These are phyloP conservation scores for Ctenochaetus hawaiiensis DNA, from an alignment of 2,797 vertebrate genomes.

Conservation along the genomic window DNA sequence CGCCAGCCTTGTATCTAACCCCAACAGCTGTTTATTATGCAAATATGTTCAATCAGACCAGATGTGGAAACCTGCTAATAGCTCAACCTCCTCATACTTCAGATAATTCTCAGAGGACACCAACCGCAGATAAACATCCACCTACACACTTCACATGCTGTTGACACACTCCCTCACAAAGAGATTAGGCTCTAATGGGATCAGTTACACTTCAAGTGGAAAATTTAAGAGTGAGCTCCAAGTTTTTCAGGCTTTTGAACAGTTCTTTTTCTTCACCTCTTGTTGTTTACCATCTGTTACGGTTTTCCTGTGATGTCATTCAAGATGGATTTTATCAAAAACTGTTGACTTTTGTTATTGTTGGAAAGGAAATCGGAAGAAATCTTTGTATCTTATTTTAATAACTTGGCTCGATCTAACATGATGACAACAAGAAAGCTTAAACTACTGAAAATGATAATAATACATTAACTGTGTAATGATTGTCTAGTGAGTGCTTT, in stretches of 20 bases:
- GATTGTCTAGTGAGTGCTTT: background rate
- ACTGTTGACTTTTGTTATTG: constrained; percentile 22
- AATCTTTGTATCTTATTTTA: constrained; percentile 12
- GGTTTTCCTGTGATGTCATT: constrained; percentile 24
- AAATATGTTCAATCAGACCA: constrained; percentile 62
- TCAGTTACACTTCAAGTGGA: constrained; percentile 60
- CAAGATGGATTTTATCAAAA: constrained; percentile 3
- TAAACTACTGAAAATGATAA: background rate
- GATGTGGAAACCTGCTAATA: constrained; percentile 62
- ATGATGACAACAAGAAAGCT: background rate
- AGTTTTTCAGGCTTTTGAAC: constrained; percentile 35
- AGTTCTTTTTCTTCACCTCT: constrained; percentile 34
- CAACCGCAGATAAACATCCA: constrained; percentile 62
- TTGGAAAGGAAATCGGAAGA: background rate
- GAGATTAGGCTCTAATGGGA: constrained; percentile 69
- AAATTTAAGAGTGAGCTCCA: constrained; percentile 47
- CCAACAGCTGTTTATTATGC: constrained; percentile 57
- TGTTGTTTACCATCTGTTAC: constrained; percentile 33
- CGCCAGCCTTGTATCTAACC: constrained; percentile 25
- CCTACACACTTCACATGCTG: constrained; percentile 73
- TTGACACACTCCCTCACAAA: constrained; percentile 67
- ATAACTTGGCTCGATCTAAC: background rate
- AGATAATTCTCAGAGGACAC: constrained; percentile 62
- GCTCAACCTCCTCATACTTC: constrained; percentile 53
- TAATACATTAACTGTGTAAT: background rate